A percentile compares a stretch with the other conserved stretches of the same genome.
Conservation (phyloP, 2,797 vertebrate species). For the Spinus pinus region DNA sequence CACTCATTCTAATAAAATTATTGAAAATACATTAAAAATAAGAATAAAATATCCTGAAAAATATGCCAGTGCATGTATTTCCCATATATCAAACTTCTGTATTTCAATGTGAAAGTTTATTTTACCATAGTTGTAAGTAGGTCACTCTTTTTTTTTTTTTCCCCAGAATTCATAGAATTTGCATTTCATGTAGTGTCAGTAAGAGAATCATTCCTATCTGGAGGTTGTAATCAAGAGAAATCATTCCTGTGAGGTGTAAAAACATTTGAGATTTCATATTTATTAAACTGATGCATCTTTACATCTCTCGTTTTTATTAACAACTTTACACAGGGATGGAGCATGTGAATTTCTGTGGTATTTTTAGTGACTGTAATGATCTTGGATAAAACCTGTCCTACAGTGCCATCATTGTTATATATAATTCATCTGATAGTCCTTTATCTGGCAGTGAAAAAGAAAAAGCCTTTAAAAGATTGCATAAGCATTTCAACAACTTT, state of each 20-base stretch:
- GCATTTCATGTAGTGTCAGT: not conserved
- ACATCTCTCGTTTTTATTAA: not conserved
- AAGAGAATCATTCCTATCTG: not conserved
- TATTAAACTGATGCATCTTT: not conserved
- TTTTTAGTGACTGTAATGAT: constrained; percentile 36
- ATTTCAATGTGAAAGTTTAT: not conserved
- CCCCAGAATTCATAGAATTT: not conserved
- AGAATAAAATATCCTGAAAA: not conserved
- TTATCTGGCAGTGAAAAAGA: not conserved
- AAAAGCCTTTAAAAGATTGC: not conserved
- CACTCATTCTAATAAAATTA: not conserved
- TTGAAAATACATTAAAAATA: not conserved
- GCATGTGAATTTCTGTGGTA: not conserved
- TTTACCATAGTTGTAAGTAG: not conserved
- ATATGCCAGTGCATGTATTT: not conserved
- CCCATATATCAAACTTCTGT: not conserved
- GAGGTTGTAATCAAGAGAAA: not conserved
- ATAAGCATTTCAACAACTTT: constrained; percentile 6
- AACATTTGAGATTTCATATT: not conserved
- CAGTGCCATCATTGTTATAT: not conserved
- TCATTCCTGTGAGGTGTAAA: not conserved
- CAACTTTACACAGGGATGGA: not conserved
- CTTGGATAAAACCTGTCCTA: constrained; percentile 28
- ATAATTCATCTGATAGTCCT: constrained; percentile 14
- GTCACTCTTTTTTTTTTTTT: not conserved